Conservation (phyloP, 2,113 vertebrate species). For the Passer domesticus region DNA sequence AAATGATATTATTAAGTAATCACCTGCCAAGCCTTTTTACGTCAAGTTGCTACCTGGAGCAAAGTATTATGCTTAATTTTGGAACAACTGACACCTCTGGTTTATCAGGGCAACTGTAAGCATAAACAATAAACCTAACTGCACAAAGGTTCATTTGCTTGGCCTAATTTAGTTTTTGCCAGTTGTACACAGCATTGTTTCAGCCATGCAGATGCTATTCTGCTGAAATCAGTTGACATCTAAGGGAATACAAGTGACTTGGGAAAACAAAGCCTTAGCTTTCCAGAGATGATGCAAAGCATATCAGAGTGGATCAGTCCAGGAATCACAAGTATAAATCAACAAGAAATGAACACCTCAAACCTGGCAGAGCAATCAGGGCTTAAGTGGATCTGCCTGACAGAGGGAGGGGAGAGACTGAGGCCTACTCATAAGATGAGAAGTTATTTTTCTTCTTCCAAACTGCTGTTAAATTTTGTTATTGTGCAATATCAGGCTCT, state of each 20-base stretch:
- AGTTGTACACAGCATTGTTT: neutral
- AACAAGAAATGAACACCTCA: neutral
- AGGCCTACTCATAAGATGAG: neutral
- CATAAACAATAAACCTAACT: neutral
- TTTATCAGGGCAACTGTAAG: neutral
- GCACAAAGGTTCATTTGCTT: neutral
- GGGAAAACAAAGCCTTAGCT: neutral
- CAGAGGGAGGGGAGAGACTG: neutral
- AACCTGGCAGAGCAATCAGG: neutral
- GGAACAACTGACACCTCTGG: slow-evolving; percentile 8
- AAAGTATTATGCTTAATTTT: slow-evolving; percentile 16
- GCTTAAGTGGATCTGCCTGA: neutral
- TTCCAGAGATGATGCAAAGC: neutral
- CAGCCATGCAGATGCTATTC: neutral
- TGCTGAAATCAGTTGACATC: neutral
- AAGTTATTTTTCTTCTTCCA: slow-evolving; percentile 14
- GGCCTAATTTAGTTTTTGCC: neutral
- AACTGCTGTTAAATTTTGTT: slow-evolving; percentile 1
- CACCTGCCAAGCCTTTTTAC: slow-evolving; percentile 39
- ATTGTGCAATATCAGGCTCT: slow-evolving; percentile 24
- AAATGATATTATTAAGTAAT: slow-evolving; percentile 44
- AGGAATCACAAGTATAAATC: neutral
- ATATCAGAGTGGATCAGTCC: neutral
- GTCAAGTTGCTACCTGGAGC: slow-evolving; percentile 35
- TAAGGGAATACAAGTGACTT: neutral